Evolutionary conservation across 2,113 vertebrate species (phyloP).

Genomic region (Ovis canadensis): DNA sequence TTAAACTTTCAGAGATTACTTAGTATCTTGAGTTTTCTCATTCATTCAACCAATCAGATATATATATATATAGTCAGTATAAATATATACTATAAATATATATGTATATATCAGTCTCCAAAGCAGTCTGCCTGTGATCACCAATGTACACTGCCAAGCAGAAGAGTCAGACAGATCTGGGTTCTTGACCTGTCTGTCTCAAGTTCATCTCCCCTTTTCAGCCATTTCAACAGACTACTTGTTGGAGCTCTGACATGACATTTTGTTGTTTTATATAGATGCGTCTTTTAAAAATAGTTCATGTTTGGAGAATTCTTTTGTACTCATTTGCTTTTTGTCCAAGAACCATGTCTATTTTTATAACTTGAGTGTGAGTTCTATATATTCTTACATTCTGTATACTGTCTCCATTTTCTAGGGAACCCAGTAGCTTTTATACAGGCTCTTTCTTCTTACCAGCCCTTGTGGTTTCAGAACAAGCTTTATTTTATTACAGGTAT

Average conservation of each 20-base stretch:
- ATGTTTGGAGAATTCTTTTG: conserved; percentile 79
- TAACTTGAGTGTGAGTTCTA: conserved; percentile 78
- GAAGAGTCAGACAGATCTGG: conserved; percentile 41
- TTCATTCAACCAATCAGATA: background rate
- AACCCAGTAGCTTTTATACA: conserved; percentile 75
- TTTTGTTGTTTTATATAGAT: conserved; percentile 77
- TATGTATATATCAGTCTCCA: background rate
- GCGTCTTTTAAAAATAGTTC: conserved; percentile 76
- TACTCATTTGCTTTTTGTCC: conserved; percentile 77
- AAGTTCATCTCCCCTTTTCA: conserved; percentile 34
- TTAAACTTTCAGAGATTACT: conserved; percentile 14
- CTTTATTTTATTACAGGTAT: conserved; percentile 71
- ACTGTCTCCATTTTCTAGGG: conserved; percentile 74
- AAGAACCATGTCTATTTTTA: conserved; percentile 84
- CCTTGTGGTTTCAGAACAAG: conserved; percentile 57
- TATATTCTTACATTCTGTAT: conserved; percentile 73
- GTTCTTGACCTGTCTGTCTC: conserved; percentile 53
- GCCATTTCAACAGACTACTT: conserved; percentile 57
- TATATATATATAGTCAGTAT: background rate
- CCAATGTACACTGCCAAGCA: conserved; percentile 64
- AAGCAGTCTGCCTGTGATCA: conserved; percentile 37
- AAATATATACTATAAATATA: background rate
- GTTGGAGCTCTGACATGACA: conserved; percentile 41
- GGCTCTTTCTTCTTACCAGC: conserved; percentile 64
- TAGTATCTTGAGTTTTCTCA: conserved; percentile 47